Percentiles rank a stretch among this genome's conserved stretches.
These are phyloP conservation scores for Lethenteron reissneri DNA, from an alignment of 2,113 vertebrate species.

Conservation along the genomic window DNA sequence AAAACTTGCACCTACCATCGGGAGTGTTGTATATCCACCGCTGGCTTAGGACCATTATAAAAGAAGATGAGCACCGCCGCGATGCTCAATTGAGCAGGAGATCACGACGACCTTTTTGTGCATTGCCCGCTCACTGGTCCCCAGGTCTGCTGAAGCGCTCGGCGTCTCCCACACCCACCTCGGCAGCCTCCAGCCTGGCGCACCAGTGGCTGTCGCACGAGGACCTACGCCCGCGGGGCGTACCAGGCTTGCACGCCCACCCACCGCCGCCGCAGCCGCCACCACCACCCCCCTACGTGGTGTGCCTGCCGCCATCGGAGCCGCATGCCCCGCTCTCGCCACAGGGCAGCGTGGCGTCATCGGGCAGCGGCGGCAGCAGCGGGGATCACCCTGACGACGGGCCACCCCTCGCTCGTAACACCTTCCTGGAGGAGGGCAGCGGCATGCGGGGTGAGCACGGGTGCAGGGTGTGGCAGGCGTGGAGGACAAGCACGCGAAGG, in stretches of 20 bases:
- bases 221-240: conserved; percentile 58
- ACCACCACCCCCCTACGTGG: conserved; percentile 26
- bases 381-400: conserved; percentile 79
- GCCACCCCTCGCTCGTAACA: conserved; percentile 48
- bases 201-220: conserved; percentile 98
- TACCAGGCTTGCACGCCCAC: too few species aligned
- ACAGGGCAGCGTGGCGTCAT: conserved; percentile 98
- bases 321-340: conserved; percentile 77
- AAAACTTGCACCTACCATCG: too few species aligned
- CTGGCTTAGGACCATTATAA: too few species aligned
- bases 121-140: not conserved
- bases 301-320: conserved; percentile 39
- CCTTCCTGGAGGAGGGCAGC: conserved; percentile 91
- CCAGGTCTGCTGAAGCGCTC: conserved; percentile 60
- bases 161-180: conserved; percentile 92
- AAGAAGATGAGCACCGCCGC: too few species aligned
- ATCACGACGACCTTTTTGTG: too few species aligned
- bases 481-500: too few species aligned
- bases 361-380: conserved; percentile 92
- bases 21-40: too few species aligned
- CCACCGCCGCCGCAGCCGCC: too few species aligned
- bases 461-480: too few species aligned
- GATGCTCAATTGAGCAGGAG: too few species aligned
- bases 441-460: conserved; percentile 79
- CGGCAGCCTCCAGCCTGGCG: conserved; percentile 72